Evolutionary conservation across 2,888 invertebrate species (phyloP).

Genomic region (Nephrotoma flavescens): DNA sequence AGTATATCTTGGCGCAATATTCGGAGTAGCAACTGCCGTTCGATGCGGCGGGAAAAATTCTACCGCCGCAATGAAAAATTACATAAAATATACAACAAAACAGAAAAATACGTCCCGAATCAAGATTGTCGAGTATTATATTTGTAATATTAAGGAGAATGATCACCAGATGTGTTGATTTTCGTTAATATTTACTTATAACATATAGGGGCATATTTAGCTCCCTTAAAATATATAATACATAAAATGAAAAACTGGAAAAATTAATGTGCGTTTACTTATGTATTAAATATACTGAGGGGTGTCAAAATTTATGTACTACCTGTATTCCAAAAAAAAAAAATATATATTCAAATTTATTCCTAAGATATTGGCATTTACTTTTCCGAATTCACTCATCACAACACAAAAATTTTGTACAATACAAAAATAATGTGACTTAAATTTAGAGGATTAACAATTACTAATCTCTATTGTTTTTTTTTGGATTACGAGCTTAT

Average conservation of each 20-base stretch:
- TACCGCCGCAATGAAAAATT: not conserved
- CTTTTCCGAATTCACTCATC: not conserved
- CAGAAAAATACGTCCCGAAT: not conserved
- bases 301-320: not conserved
- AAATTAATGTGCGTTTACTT: not conserved
- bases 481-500: not conserved
- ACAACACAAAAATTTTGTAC: not conserved
- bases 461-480: not conserved
- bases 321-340: not conserved
- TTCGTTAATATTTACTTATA: not conserved
- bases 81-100: not conserved
- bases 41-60: not conserved
- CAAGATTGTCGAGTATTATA: not conserved
- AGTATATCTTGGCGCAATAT: not conserved
- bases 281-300: not conserved
- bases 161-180: not conserved
- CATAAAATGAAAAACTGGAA: not conserved
- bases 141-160: not conserved
- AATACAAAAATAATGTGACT: not conserved
- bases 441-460: not conserved
- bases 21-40: not conserved
- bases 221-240: not conserved
- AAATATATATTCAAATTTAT: not conserved
- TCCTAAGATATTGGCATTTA: not conserved
- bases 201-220: not conserved